Percentiles rank a stretch among this genome's conserved stretches.
phyloP scores from a whole-genome alignment of 2,888 invertebrate species.

The Adelphocoris suturalis region DNA sequence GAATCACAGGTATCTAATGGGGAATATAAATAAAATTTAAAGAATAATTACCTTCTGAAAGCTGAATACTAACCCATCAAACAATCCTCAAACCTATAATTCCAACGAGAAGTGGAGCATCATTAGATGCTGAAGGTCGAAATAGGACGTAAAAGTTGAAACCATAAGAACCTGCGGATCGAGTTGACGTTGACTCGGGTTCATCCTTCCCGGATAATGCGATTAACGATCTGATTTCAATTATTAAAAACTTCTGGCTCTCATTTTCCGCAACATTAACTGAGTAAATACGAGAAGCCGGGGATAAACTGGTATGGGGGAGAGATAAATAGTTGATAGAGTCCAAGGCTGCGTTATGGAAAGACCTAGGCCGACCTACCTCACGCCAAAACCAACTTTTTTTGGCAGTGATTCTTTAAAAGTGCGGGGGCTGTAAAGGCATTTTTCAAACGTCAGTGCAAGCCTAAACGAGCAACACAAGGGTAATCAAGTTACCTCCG shows the following conservation, averaged over 20 bases:
- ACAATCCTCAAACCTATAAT: background rate
- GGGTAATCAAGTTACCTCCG: background rate
- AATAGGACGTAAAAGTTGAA: background rate
- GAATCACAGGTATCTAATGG: too few relatives aligned
- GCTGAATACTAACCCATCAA: background rate
- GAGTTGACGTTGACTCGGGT: background rate
- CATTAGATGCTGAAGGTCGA: background rate
- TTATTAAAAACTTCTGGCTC: background rate
- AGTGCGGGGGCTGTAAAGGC: background rate
- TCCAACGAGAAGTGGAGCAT: background rate
- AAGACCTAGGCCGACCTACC: background rate
- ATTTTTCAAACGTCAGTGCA: background rate
- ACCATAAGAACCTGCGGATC: background rate
- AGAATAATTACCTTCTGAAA: background rate
- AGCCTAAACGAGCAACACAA: background rate
- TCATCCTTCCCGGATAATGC: background rate
- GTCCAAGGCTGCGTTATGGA: background rate
- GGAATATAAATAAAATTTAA: too few relatives aligned
- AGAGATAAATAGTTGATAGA: background rate
- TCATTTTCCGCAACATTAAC: conserved; percentile 32
- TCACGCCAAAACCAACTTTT: background rate
- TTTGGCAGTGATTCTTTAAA: background rate
- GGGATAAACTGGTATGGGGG: background rate
- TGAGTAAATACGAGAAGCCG: background rate
- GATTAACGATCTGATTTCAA: background rate